phyloP scores from a whole-genome alignment of 2,888 invertebrate genomes.

The Buathra laborator region DNA sequence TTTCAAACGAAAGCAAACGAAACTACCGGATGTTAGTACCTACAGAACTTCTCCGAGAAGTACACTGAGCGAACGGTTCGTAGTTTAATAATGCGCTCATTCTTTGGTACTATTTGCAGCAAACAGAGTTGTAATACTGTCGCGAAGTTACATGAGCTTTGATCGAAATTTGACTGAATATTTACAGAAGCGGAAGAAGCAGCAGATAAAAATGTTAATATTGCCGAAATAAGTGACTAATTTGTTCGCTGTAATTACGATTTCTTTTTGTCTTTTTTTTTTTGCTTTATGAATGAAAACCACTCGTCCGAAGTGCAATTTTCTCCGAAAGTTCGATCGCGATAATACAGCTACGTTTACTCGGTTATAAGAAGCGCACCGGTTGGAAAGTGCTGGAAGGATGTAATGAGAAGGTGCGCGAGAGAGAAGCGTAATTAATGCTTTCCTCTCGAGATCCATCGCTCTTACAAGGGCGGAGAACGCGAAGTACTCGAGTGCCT shows the following conservation, averaged over 20 bases:
- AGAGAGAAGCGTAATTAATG: constrained; percentile 52
- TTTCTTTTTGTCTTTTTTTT: background rate
- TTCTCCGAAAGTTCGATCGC: background rate
- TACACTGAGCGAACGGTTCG: background rate
- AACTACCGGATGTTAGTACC: background rate
- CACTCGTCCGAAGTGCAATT: constrained; percentile 2
- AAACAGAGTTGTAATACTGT: background rate
- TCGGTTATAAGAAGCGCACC: background rate
- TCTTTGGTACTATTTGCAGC: background rate
- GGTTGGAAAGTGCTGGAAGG: constrained; percentile 37
- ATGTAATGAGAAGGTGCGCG: constrained; percentile 18
- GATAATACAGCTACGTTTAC: background rate
- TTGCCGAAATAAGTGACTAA: background rate
- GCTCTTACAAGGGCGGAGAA: constrained; percentile 28
- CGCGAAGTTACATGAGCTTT: background rate
- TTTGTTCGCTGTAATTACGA: constrained; percentile 20
- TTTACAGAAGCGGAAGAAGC: background rate
- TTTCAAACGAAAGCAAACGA: background rate
- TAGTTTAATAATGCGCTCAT: background rate
- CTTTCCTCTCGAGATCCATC: constrained; percentile 55
- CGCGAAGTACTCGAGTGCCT: constrained; percentile 40
- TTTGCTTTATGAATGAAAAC: background rate
- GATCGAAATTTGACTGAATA: background rate
- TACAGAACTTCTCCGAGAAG: background rate
- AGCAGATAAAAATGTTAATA: background rate